Base-by-base conservation (phyloP, 2,888 invertebrate species). In the Agriotes lineatus region DNA sequence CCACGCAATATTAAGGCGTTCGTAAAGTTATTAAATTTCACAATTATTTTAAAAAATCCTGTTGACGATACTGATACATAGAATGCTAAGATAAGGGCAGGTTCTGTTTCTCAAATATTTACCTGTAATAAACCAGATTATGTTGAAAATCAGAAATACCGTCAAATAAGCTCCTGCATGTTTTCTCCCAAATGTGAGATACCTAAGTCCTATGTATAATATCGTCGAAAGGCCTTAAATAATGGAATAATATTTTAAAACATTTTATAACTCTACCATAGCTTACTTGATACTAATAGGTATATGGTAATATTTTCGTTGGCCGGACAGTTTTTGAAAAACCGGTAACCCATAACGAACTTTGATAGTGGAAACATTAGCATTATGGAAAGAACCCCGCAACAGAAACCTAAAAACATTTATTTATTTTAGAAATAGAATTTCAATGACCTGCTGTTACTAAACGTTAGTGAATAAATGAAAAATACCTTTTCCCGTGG, bases 251-350 rank as follows among this genome's bases (percentile, higher is more conserved):
- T 35, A 35, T 35, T 5, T 12, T 12, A n/a, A 2, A 35, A 2
- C 2, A 9, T 9, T 35, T 35, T 12, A 22, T 10, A n/a, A 5
- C n/a, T 14, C 1, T n/a, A n/a, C n/a, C 25, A 25, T 7, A 48
- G 2, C 50, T 1, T 4, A 76, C 76, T 75, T 67, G 82, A 80
- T 16, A 83, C 78, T 59, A 83, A 82, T 52, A 83, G 69, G 72
- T 83, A 83, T 60, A 83, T 78, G 5, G 83, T 82, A 61, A 83
- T 82, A 54, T 83, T 71, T 50, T 76, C 76, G 66, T 79, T 81
- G 9, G 81, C 65, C 1, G 82, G 75, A 69, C 83, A 83, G 59
- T 73, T 80, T 64, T 82, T 81, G 35, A 83, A 66, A 70, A 79
- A 82, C 1, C 82, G 75, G 76, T 80, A 80, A 25, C 83, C 83